Evolutionary conservation across 2,797 vertebrate genomes (phyloP), one percentile per base, ranked within the genome.

Genomic region (Neostethus bicornis): DNA sequence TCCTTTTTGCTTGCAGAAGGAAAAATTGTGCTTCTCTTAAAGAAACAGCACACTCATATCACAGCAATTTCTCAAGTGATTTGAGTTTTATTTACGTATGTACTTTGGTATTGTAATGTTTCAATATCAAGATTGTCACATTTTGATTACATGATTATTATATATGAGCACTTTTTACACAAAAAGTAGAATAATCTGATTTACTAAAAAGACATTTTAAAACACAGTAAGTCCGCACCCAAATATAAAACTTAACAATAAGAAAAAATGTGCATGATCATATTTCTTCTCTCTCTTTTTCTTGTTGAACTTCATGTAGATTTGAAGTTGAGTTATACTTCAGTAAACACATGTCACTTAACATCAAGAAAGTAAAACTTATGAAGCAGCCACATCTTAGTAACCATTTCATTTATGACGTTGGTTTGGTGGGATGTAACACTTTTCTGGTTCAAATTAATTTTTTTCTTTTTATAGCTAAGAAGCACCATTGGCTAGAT

Each of bases 401-500:
- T 62, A 14, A 25, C 29, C 8, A 10, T 2, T 83, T 67, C 65
- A 70, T 81, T 70, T 56, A 66, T 61, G 46, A 44, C 56, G 74
- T 81, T 73, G 72, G 56, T 61, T 57, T 47, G 60, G 43, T 29
- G 59, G 77, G 63, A 85, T 79, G 53, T 79, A 67, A 79, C 39
- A 16, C 65, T 65, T 35, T 6, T n/a, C 7, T 38, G 50, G 73
- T 44, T 75, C 60, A 56, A 70, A 72, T 82, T 83, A 59, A 73
- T 79, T 78, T 73, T 78, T 62, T 38, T 61, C 32, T 48, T 29
- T n/a, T 52, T 3, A 21, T 51, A 62, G 68, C 44, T 53, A 64
- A 38, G 64, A 52, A 85, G 77, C 91, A 94, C 93, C 92, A 92
- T 93, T 87, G 92, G 92, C 90, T 91, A 90, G 87, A 90, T 19